phyloP scores from a whole-genome alignment of 1,140 invertebrate species.

The Drosophila burlai region DNA sequence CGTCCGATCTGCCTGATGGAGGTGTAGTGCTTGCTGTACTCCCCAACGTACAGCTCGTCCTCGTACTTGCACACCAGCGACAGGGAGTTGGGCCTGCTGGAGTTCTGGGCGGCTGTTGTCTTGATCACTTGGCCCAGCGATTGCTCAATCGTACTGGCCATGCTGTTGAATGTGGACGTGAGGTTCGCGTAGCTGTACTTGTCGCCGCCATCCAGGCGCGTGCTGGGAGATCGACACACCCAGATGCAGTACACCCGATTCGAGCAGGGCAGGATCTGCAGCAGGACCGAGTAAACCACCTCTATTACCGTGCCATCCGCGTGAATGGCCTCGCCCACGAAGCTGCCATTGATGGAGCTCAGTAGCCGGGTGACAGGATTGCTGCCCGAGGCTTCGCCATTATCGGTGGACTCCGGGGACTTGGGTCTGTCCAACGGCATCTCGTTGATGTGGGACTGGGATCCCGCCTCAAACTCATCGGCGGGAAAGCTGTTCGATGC shows the following conservation, averaged over 20 bases:
- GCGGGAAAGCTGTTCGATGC: constrained; percentile 37
- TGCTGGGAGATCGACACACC: constrained; percentile 86
- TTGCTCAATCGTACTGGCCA: constrained; percentile 85
- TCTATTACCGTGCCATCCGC: constrained; percentile 60
- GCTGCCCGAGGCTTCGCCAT: constrained; percentile 50
- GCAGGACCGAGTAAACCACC: constrained; percentile 64
- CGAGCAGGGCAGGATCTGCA: constrained; percentile 71
- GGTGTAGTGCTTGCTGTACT: constrained; percentile 89
- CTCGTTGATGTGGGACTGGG: constrained; percentile 40
- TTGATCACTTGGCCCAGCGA: constrained; percentile 83
- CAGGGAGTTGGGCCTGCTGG: constrained; percentile 86
- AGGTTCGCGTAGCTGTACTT: constrained; percentile 75
- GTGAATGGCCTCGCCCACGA: constrained; percentile 66
- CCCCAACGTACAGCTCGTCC: constrained; percentile 86
- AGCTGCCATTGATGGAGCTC: constrained; percentile 57
- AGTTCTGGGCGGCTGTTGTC: constrained; percentile 70
- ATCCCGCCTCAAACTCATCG: constrained; percentile 51
- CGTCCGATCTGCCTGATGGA: constrained; percentile 90
- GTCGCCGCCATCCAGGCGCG: constrained; percentile 72
- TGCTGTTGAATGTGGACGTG: constrained; percentile 86
- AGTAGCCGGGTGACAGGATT: constrained; percentile 40
- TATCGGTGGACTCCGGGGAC: constrained; percentile 27
- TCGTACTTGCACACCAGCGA: constrained; percentile 86
- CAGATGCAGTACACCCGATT: constrained; percentile 86
- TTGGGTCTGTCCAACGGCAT: constrained; percentile 32